Evolutionary conservation across 2,888 invertebrate species (phyloP), one percentile per base, ranked within the genome.

Genomic region (Trachelus tabidus): DNA sequence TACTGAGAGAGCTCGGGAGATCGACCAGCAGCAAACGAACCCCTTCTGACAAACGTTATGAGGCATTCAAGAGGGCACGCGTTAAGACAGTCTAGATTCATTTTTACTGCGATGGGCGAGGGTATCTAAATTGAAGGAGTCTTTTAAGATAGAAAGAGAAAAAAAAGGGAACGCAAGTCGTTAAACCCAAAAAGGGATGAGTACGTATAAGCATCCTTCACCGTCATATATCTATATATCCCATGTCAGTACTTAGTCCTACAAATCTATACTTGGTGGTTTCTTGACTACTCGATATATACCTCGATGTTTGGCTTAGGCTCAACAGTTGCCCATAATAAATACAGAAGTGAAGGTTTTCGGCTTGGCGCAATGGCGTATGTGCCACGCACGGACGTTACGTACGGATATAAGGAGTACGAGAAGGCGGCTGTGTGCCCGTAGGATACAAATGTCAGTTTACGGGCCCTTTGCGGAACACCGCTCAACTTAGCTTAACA

Each of bases 1-100:
- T 87, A 83, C 82, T 79, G 31, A 73, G 77, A 81, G 77, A 83
- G 85, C 84, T 82, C 71, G 77, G 77, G 81, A 85, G 88, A 88
- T 89, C 84, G 83, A 77, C 40, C 40, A 40, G 40, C 0, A 40
- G 40, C 40, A 40, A 12, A 37, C 34, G 77, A 85, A 85, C 85
- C 84, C 84, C 81, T 85, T 84, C 77, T 34, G 12, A 23, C 76
- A 33, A 30, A 6, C 15, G 69, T 69, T 69, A 31, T 33, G 12
- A 30, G 30, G 69, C 3, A 15, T 40, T 40, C 40, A 15, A 40
- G 15, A 40, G 40, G 40, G 40, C 40, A 40, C 40, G 40, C 40
- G 15, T 40, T 15, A 40, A 40, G 40, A 15, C 40, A 40, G 15
- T 40, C 40, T 40, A 15, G 15, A 15, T 40, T 40, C 40, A 40